phyloP scores from a whole-genome alignment of 2,797 vertebrate species.

The Alectoris magna region DNA sequence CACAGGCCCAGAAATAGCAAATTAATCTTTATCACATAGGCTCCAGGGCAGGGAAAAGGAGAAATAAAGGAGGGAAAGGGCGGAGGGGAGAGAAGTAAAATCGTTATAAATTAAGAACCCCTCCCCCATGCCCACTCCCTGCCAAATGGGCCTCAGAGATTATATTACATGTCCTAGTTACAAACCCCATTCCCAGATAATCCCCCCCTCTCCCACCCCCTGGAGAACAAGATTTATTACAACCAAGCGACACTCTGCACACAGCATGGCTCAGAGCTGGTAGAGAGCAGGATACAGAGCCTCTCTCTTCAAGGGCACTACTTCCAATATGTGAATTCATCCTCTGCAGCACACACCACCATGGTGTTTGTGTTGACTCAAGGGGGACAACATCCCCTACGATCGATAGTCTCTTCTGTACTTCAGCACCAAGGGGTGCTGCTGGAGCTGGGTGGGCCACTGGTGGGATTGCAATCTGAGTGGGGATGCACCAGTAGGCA shows the following conservation, averaged over 20 bases:
- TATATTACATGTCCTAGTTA: constrained; percentile 81
- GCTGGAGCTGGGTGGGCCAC: neutral
- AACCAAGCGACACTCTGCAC: neutral
- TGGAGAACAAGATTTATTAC: constrained; percentile 49
- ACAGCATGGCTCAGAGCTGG: neutral
- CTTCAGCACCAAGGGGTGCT: accelerated
- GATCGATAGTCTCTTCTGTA: neutral
- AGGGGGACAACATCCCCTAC: neutral
- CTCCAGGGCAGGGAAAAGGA: constrained; percentile 56
- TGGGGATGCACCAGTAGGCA: neutral
- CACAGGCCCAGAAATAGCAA: constrained; percentile 78
- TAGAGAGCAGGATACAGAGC: neutral
- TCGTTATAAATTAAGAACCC: constrained; percentile 64
- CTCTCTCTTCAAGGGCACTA: constrained; percentile 23
- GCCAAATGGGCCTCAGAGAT: constrained; percentile 73
- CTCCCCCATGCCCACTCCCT: constrained; percentile 65
- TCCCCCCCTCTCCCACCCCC: constrained; percentile 45
- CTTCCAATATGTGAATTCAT: neutral
- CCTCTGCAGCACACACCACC: neutral
- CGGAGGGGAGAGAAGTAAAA: constrained; percentile 29
- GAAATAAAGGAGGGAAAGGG: constrained; percentile 39
- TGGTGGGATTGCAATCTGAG: neutral
- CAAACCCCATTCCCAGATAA: constrained; percentile 65
- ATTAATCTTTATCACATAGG: constrained; percentile 77
- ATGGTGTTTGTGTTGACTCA: neutral